Conservation (phyloP, 2,888 invertebrate species). For the Phyllotreta striolata region DNA sequence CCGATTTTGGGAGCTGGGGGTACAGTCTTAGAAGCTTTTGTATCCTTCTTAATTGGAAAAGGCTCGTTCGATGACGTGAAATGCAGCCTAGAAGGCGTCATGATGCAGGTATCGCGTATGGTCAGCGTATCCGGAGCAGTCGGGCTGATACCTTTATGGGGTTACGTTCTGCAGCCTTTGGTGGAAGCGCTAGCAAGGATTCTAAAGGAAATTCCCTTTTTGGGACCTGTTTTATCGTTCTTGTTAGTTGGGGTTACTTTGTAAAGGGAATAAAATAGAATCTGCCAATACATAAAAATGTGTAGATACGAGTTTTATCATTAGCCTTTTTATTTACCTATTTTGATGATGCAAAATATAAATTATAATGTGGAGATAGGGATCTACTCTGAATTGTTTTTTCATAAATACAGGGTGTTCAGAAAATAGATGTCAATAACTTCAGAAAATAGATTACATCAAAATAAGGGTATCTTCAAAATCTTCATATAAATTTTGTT, state of each 20-base stretch:
- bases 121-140: slow-evolving; percentile 19
- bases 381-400: too few relatives aligned
- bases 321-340: too few relatives aligned
- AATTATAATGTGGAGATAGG: too few relatives aligned
- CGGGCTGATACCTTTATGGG: slow-evolving; percentile 18
- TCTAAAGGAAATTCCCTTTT: slow-evolving; percentile 6
- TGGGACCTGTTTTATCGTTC: slow-evolving; percentile 18
- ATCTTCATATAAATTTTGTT: too few relatives aligned
- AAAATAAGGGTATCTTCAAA: too few relatives aligned
- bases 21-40: slow-evolving; percentile 5
- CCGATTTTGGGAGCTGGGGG: slow-evolving; percentile 3
- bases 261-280: too few relatives aligned
- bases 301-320: too few relatives aligned
- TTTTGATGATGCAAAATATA: too few relatives aligned
- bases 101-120: slow-evolving; percentile 1
- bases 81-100: slow-evolving; percentile 12
- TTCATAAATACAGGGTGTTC: too few relatives aligned
- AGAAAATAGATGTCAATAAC: too few relatives aligned
- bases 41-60: slow-evolving; percentile 12
- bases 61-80: slow-evolving; percentile 18
- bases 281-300: too few relatives aligned
- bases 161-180: slow-evolving; percentile 19
- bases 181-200: slow-evolving; percentile 8
- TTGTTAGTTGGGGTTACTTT: slow-evolving; percentile 10
- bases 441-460: too few relatives aligned